A percentile compares a stretch with the other conserved stretches of the same genome.
These are phyloP conservation scores for Micrasema minimum DNA, from an alignment of 1,140 invertebrate species.

Conservation along the genomic window DNA sequence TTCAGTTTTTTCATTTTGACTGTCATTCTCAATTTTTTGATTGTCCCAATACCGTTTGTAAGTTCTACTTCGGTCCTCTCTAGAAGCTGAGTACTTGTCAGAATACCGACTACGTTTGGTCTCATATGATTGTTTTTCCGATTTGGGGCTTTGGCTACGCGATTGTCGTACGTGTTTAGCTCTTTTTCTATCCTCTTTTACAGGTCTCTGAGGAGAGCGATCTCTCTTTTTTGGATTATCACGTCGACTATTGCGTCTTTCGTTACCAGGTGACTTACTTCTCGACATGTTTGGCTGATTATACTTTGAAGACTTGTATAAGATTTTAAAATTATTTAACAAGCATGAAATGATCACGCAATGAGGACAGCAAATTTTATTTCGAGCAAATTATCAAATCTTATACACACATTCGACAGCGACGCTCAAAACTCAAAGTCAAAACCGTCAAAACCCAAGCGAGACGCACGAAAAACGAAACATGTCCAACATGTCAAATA, in stretches of 20 bases:
- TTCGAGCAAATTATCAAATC: no score
- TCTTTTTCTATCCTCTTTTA: constrained; percentile 9
- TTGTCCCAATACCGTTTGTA: constrained; percentile 43
- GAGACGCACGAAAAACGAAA: no score
- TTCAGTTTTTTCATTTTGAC: neutral
- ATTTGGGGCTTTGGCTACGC: neutral
- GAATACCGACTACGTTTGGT: constrained; percentile 1
- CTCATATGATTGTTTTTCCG: neutral
- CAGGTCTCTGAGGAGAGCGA: constrained; percentile 6
- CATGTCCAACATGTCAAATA: no score
- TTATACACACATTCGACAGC: no score
- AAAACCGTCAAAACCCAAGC: no score
- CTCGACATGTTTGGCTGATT: constrained; percentile 31
- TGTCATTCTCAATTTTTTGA: constrained; percentile 30
- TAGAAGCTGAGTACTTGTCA: constrained; percentile 4
- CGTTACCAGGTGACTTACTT: constrained; percentile 24
- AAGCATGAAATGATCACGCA: no score
- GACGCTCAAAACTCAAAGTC: no score
- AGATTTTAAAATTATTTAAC: no score
- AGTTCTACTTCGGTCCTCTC: constrained; percentile 18
- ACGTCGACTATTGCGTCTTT: neutral
- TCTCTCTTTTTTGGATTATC: constrained; percentile 19
- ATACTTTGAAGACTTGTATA: no score
- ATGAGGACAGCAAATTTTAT: no score
- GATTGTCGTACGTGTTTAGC: constrained; percentile 3